These are phyloP conservation scores for Bursaphelenchus okinawaensis DNA, from an alignment of 2,888 invertebrate genomes.

Conservation along the genomic window DNA sequence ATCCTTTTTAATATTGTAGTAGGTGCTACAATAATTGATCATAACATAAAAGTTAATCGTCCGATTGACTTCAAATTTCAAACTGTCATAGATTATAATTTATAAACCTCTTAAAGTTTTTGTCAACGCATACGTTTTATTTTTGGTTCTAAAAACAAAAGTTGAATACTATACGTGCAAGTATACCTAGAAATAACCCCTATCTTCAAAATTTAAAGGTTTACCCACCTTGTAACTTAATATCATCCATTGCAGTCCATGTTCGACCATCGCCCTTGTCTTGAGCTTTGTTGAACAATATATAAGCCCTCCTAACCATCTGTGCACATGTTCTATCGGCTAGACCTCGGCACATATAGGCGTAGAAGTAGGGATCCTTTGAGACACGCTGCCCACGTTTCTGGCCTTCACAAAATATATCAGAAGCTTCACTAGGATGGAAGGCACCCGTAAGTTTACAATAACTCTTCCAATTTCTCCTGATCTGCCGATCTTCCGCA, in stretches of 20 bases:
- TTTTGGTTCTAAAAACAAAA: too few relatives aligned
- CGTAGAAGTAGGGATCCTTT: background rate
- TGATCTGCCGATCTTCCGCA: constrained; percentile 4
- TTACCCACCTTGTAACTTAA: background rate
- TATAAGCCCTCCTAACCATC: background rate
- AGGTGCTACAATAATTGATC: too few relatives aligned
- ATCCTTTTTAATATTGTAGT: too few relatives aligned
- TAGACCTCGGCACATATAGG: constrained; percentile 11
- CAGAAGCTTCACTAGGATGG: background rate
- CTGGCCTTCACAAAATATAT: background rate
- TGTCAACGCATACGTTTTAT: too few relatives aligned
- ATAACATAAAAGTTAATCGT: too few relatives aligned
- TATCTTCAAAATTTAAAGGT: background rate
- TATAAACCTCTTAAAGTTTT: too few relatives aligned
- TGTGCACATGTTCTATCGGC: constrained; percentile 5
- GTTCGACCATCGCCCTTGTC: background rate
- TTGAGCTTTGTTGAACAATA: background rate
- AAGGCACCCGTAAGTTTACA: constrained; percentile 5
- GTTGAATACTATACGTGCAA: too few relatives aligned
- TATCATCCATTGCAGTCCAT: constrained; percentile 1
- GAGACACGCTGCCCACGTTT: background rate
- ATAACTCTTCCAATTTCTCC: constrained; percentile 3
- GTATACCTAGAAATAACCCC: too few relatives aligned
- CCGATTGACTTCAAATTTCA: too few relatives aligned
- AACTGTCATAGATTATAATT: background rate